Evolutionary conservation across 1,140 invertebrate genomes (phyloP).

Genomic region (Caerostris extrusa): DNA sequence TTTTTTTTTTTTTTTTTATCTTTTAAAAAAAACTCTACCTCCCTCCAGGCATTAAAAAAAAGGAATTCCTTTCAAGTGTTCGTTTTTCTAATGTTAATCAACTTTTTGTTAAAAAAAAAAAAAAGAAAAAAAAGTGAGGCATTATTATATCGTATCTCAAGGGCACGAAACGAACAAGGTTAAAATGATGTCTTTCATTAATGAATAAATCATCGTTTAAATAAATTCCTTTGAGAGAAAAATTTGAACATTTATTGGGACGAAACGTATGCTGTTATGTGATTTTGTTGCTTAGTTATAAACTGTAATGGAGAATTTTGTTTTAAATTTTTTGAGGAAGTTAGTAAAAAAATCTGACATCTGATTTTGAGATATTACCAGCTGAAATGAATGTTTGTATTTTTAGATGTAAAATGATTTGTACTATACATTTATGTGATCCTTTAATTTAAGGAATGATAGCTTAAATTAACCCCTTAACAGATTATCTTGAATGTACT

Average conservation of each 20-base stretch:
- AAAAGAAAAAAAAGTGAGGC: not conserved
- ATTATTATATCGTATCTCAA: constrained; percentile 42
- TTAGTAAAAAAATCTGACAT: too few relatives aligned
- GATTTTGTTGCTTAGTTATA: too few relatives aligned
- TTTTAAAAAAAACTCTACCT: not conserved
- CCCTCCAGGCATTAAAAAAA: constrained; percentile 6
- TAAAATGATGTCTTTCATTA: constrained; percentile 27
- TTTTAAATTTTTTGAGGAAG: too few relatives aligned
- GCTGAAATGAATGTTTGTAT: too few relatives aligned
- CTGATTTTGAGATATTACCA: too few relatives aligned
- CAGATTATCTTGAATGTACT: too few relatives aligned
- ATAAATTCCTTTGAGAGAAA: not conserved
- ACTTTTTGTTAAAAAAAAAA: not conserved
- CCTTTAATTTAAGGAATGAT: too few relatives aligned
- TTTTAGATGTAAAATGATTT: too few relatives aligned
- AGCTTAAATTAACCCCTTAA: too few relatives aligned
- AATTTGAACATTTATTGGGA: not conserved
- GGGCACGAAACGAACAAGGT: not conserved
- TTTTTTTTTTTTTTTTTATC: not conserved
- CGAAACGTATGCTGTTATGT: not conserved
- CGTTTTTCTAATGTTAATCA: constrained; percentile 28
- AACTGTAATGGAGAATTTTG: too few relatives aligned
- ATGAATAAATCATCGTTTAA: constrained; percentile 37
- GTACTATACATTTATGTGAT: too few relatives aligned
- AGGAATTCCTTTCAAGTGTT: constrained; percentile 32